Evolutionary conservation across 2,113 vertebrate genomes (phyloP).

Genomic region (Damaliscus lunatus): DNA sequence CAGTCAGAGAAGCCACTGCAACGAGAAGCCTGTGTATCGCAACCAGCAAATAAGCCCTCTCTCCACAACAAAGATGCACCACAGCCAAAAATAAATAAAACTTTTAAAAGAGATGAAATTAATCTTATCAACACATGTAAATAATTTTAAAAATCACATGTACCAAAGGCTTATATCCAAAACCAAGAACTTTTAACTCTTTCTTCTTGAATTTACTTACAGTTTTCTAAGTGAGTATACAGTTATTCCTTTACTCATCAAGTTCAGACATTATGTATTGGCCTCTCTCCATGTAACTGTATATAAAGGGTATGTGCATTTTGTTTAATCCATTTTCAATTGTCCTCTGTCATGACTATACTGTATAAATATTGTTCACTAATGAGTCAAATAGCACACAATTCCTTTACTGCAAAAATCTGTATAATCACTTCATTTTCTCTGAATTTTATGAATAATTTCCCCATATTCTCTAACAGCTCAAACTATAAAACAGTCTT

Average conservation of each 20-base stretch:
- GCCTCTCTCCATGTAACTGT: background rate
- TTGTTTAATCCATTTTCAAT: background rate
- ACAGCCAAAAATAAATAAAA: background rate
- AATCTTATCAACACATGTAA: background rate
- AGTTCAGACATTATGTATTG: background rate
- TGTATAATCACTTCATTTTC: too few species aligned
- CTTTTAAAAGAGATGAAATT: background rate
- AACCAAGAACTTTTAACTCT: background rate
- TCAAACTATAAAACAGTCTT: too few species aligned
- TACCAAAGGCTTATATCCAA: background rate
- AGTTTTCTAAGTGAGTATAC: background rate
- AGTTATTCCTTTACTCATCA: background rate
- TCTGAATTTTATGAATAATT: too few species aligned
- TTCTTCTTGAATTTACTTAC: background rate
- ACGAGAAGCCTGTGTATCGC: background rate
- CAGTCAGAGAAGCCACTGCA: background rate
- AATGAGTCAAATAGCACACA: too few species aligned
- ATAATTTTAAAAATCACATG: background rate
- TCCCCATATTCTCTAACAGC: too few species aligned
- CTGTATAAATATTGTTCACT: too few species aligned
- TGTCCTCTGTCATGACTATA: background rate
- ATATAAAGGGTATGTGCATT: background rate
- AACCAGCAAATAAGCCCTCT: background rate
- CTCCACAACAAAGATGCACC: background rate
- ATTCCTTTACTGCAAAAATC: too few species aligned